A percentile compares a stretch with the other conserved stretches of the same genome.
These are phyloP conservation scores for Hololepta plana DNA, from an alignment of 2,888 invertebrate genomes.

Conservation along the genomic window DNA sequence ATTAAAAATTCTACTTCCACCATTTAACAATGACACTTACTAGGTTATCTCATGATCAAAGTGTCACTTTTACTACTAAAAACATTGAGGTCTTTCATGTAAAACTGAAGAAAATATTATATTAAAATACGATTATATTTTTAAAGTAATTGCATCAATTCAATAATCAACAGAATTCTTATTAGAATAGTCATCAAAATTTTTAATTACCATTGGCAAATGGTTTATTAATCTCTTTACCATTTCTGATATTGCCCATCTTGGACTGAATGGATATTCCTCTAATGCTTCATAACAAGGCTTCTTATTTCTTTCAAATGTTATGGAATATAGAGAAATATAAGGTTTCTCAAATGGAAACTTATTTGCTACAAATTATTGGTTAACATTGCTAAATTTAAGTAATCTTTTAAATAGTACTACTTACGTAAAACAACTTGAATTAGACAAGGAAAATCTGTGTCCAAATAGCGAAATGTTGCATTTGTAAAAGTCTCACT, in stretches of 20 bases:
- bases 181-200: too few species aligned
- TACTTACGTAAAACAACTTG: constrained; percentile 34
- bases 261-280: constrained; percentile 20
- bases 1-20: too few species aligned
- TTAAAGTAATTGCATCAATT: too few species aligned
- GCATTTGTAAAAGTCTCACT: constrained; percentile 27
- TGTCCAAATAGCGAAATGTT: constrained; percentile 40
- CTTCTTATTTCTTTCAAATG: constrained; percentile 21
- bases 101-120: too few species aligned
- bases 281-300: constrained; percentile 10
- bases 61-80: too few species aligned
- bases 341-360: constrained; percentile 39
- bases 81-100: too few species aligned
- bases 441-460: constrained; percentile 43
- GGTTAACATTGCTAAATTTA: constrained; percentile 1
- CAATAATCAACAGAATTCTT: too few species aligned
- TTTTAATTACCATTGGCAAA: too few species aligned
- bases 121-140: too few species aligned
- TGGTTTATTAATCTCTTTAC: constrained; percentile 16
- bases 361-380: constrained; percentile 16
- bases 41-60: too few species aligned
- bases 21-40: too few species aligned
- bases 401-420: not conserved
- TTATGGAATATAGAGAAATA: constrained; percentile 35
- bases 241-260: constrained; percentile 18